Evolutionary conservation across 1,140 invertebrate species (phyloP).

Genomic region (Cydia pomonella): DNA sequence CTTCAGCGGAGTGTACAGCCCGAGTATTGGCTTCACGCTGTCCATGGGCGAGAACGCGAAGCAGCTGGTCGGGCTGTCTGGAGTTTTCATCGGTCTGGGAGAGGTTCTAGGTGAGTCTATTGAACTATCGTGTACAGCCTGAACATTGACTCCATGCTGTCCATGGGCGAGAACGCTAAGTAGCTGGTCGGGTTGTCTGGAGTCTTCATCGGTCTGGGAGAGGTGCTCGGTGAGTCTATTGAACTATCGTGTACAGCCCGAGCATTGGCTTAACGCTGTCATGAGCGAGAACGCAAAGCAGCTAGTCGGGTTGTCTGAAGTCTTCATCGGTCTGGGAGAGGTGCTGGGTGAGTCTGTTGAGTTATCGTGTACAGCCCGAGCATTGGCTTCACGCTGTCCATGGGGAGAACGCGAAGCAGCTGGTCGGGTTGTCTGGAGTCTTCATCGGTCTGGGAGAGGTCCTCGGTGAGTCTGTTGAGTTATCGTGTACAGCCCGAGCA

Average conservation of each 20-base stretch:
- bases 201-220: conserved; percentile 95
- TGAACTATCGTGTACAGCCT: conserved; percentile 91
- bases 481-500: conserved; percentile 94
- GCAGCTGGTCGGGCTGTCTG: conserved; percentile 93
- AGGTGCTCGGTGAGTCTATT: conserved; percentile 88
- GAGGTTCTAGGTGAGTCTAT: conserved; percentile 90
- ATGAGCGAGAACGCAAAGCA: conserved; percentile 91
- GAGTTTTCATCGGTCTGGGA: conserved; percentile 95
- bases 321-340: conserved; percentile 96
- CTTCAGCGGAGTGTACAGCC: conserved; percentile 97
- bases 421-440: conserved; percentile 95
- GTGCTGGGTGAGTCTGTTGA: conserved; percentile 86
- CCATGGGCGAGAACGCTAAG: conserved; percentile 89
- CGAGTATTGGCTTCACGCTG: conserved; percentile 91
- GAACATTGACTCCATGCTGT: conserved; percentile 90
- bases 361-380: conserved; percentile 93
- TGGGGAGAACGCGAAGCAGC: conserved; percentile 90
- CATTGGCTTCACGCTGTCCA: conserved; percentile 90
- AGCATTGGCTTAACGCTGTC: conserved; percentile 90
- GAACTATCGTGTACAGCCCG: conserved; percentile 90
- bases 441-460: conserved; percentile 97
- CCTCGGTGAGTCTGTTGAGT: conserved; percentile 82
- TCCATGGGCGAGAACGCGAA: conserved; percentile 89
- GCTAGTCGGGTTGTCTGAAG: conserved; percentile 94
- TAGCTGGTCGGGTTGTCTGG: conserved; percentile 94